These are phyloP conservation scores for Redunca redunca DNA, from an alignment of 2,113 vertebrate species.

Conservation along the genomic window DNA sequence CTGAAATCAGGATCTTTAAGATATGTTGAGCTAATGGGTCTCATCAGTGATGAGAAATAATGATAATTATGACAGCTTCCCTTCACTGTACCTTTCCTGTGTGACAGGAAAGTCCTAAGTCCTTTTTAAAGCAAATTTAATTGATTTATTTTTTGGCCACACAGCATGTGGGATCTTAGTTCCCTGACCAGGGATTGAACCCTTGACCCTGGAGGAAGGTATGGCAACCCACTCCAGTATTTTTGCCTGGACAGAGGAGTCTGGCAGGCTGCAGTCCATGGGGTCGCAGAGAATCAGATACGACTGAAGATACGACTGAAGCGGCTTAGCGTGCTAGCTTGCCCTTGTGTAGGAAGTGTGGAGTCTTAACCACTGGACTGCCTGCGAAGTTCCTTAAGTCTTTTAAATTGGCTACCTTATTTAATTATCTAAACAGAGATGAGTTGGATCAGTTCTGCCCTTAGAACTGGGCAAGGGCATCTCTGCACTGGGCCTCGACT, in stretches of 20 bases:
- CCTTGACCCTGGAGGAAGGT: not conserved
- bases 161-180: not conserved
- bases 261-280: not conserved
- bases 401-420: not conserved
- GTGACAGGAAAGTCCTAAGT: not conserved
- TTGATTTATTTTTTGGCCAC: not conserved
- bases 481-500: not conserved
- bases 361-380: not conserved
- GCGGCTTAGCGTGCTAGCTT: rapidly evolving
- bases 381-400: not conserved
- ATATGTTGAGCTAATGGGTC: not conserved
- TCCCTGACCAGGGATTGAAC: not conserved
- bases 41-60: not conserved
- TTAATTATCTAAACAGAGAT: not conserved
- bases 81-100: not conserved
- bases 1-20: not conserved
- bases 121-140: not conserved
- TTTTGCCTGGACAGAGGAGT: not conserved
- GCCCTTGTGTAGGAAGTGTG: not conserved
- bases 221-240: not conserved
- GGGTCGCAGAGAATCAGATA: not conserved
- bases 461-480: not conserved
- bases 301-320: not conserved
- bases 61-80: not conserved
- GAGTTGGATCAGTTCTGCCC: not conserved